Percentiles rank a stretch among this genome's conserved stretches.
Evolutionary conservation across 2,797 vertebrate species (phyloP).

Genomic region (Potorous gilbertii): DNA sequence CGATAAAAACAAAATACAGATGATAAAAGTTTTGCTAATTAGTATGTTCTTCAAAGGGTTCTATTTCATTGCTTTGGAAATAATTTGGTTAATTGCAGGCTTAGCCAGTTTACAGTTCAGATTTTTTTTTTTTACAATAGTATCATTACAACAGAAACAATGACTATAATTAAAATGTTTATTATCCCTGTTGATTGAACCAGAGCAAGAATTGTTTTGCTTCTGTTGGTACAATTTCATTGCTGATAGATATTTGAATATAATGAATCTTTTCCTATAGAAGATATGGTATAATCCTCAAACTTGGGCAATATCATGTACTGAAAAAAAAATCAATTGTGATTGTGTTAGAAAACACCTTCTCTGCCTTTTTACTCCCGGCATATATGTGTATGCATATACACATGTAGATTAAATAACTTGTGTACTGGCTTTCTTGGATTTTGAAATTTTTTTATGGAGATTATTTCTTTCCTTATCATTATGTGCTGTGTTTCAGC

Average conservation of each 20-base stretch:
- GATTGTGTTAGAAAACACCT: not conserved
- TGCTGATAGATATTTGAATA: slow-evolving; percentile 22
- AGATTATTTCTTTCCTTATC: slow-evolving; percentile 5
- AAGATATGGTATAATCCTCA: not conserved
- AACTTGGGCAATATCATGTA: not conserved
- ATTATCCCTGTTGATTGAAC: not conserved
- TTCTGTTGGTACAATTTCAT: slow-evolving; percentile 40
- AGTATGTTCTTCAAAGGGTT: not conserved
- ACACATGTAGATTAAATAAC: not conserved
- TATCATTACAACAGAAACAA: slow-evolving; percentile 13
- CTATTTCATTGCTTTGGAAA: not conserved
- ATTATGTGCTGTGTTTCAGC: not conserved
- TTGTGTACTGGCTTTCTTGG: not conserved
- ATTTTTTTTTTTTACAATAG: not conserved
- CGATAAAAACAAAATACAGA: not conserved
- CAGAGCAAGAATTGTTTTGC: slow-evolving; percentile 11
- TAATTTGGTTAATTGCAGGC: not conserved
- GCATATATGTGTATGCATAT: not conserved
- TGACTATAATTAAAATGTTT: slow-evolving; percentile 38
- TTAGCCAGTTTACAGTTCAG: not conserved
- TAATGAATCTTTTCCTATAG: not conserved
- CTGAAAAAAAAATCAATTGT: not conserved
- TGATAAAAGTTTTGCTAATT: slow-evolving; percentile 23
- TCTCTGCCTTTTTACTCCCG: not conserved
- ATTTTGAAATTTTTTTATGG: slow-evolving; percentile 20